A percentile compares a stretch with the other conserved stretches of the same genome.
Evolutionary conservation across 2,797 vertebrate genomes (phyloP).

Genomic region (Muscicapa striata): DNA sequence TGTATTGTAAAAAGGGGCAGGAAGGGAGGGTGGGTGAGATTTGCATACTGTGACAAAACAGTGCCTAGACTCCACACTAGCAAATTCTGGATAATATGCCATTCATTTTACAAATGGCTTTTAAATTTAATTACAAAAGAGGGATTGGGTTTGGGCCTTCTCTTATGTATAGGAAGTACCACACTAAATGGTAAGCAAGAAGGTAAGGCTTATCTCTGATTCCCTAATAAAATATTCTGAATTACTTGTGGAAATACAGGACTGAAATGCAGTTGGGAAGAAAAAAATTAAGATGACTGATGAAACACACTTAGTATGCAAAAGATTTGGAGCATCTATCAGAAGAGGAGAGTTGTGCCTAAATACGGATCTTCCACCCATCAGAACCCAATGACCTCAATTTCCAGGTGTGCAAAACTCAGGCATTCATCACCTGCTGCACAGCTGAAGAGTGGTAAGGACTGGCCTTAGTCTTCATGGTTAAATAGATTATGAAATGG

Average conservation of each 20-base stretch:
- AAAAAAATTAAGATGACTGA: background rate
- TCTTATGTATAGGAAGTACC: background rate
- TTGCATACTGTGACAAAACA: background rate
- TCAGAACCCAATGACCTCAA: background rate
- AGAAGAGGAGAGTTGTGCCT: background rate
- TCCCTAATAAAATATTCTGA: background rate
- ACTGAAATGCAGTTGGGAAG: background rate
- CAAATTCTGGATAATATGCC: background rate
- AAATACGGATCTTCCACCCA: background rate
- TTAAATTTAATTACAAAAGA: background rate
- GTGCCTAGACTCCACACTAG: background rate
- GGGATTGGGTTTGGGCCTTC: background rate
- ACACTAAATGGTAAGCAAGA: background rate
- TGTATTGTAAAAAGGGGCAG: background rate
- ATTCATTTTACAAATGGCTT: background rate
- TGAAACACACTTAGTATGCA: background rate
- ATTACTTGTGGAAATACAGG: background rate
- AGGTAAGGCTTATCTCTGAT: background rate
- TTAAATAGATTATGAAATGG: background rate
- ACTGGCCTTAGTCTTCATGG: background rate
- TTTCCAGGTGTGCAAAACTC: background rate
- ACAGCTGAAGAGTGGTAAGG: background rate
- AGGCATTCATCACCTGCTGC: background rate
- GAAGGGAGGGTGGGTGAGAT: background rate
- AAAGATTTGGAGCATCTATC: background rate